Evolutionary conservation across 2,113 vertebrate genomes (phyloP).

Genomic region (Pleuronectes platessa): DNA sequence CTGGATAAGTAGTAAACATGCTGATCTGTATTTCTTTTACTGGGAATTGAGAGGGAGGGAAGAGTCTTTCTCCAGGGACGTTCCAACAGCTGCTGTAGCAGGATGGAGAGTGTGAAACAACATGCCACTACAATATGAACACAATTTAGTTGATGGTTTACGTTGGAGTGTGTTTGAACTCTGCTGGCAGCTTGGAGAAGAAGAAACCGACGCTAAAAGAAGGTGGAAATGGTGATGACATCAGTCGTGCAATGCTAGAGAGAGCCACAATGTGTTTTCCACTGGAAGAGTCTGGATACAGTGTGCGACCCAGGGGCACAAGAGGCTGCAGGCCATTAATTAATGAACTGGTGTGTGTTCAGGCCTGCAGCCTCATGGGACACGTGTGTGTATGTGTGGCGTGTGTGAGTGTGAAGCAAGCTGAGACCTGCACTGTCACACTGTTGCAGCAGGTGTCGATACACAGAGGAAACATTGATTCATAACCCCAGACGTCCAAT

Average conservation of each 20-base stretch:
- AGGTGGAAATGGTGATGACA: background rate
- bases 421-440: slow-evolving; percentile 71
- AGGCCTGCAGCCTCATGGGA: slow-evolving; percentile 49
- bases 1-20: background rate
- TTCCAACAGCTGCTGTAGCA: background rate
- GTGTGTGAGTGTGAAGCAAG: slow-evolving; percentile 68
- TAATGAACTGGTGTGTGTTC: slow-evolving; percentile 62
- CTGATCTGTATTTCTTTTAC: background rate
- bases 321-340: slow-evolving; percentile 57
- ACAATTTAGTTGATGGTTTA: background rate
- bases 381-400: background rate
- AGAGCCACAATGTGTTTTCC: slow-evolving; percentile 45
- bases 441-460: slow-evolving; percentile 10
- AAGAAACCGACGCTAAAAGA: background rate
- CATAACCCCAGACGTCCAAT: background rate
- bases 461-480: background rate
- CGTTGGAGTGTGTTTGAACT: background rate
- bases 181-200: background rate
- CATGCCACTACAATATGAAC: background rate
- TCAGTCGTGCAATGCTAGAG: background rate
- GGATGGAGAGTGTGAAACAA: background rate
- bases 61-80: background rate
- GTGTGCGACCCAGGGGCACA: slow-evolving; percentile 16
- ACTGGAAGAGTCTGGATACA: slow-evolving; percentile 18
- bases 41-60: background rate